Base-by-base conservation (phyloP, 2,797 vertebrate genomes). In the Podargus strigoides region DNA sequence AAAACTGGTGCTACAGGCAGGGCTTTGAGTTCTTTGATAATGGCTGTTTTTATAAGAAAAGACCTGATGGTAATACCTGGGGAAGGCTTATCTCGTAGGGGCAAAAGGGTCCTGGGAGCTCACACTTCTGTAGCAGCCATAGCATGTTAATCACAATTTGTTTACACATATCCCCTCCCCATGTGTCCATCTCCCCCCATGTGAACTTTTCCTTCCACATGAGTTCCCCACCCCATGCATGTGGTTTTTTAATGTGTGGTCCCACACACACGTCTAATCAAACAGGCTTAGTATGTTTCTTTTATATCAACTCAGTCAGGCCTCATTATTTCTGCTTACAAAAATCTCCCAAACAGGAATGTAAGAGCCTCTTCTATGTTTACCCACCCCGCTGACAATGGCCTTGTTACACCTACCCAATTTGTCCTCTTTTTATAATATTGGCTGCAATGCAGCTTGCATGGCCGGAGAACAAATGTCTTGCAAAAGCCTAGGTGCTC, bases 51-150 rank as follows among this genome's bases (percentile, higher is more conserved):
- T n/a, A n/a, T n/a, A n/a, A n/a, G n/a, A n/a, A n/a, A n/a, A n/a
- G n/a, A n/a, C n/a, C n/a, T n/a, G n/a, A n/a, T n/a, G n/a, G n/a
- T n/a, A n/a, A n/a, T n/a, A n/a, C n/a, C n/a, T n/a, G n/a, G n/a
- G n/a, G n/a, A n/a, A n/a, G n/a, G n/a, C n/a, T n/a, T n/a, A n/a
- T n/a, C n/a, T n/a, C n/a, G n/a, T n/a, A n/a, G n/a, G n/a, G n/a
- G n/a, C n/a, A n/a, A n/a, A n/a, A n/a, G n/a, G n/a, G 8, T 26
- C 32, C 52, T 60, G 5, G 55, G 23, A 85, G 4, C 20, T 46
- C 2, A 0, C 10, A 9, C 14, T 81, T 60, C 50, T 58, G 3
- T 6, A 39, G 66, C 0, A 69, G 32, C 26, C 22, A 18, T 27
- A 18, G 9, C 16, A 11, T 17, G 10, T 42, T 50, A 24, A 36